Conservation (phyloP, 2,113 vertebrate species). For the Hippocampus guttulatus region DNA sequence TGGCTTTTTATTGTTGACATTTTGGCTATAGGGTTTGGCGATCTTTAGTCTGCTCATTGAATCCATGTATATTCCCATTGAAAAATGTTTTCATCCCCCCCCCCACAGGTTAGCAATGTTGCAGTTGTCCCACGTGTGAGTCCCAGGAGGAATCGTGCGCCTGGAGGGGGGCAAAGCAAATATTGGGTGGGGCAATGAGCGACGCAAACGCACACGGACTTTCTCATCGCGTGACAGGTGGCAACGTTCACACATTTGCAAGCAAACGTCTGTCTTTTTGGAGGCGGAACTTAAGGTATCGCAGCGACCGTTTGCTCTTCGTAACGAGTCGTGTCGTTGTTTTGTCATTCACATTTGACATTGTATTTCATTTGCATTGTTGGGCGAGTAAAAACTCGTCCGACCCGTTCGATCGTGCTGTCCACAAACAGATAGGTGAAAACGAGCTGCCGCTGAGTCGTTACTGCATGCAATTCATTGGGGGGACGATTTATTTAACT, state of each 20-base stretch:
- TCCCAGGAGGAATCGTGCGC: slow-evolving; percentile 5
- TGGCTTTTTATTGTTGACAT: background rate
- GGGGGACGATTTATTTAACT: background rate
- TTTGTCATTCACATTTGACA: background rate
- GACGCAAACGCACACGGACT: slow-evolving; percentile 24
- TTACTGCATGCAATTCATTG: background rate
- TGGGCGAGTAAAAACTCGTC: background rate
- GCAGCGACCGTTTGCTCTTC: background rate
- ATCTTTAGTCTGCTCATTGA: background rate
- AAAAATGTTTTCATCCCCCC: background rate
- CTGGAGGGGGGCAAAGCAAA: slow-evolving; percentile 15
- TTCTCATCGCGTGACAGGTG: slow-evolving; percentile 14
- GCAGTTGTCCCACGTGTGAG: background rate
- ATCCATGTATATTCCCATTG: background rate
- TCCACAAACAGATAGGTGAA: background rate
- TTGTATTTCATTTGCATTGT: background rate
- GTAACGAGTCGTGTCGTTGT: background rate
- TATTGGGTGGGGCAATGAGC: slow-evolving; percentile 52
- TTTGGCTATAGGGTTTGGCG: background rate
- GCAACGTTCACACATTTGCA: background rate
- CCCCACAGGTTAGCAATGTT: too few relatives aligned
- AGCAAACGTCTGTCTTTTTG: background rate
- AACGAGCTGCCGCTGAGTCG: background rate
- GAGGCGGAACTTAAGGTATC: slow-evolving; percentile 41
- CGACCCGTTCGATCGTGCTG: background rate